Conservation (phyloP, 2,113 vertebrate genomes). For the Typhlomys cinereus region DNA sequence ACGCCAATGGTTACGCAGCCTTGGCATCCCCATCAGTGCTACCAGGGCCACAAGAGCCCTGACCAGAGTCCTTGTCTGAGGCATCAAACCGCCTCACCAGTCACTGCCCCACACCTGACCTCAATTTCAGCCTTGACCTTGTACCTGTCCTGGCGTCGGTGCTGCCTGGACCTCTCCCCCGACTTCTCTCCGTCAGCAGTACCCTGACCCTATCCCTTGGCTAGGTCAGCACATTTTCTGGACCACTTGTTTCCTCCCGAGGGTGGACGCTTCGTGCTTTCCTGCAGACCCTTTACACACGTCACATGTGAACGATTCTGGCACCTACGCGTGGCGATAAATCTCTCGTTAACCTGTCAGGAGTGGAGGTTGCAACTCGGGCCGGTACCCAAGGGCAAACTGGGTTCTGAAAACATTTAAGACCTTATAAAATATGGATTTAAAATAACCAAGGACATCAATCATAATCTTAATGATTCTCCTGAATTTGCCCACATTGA, state of each 20-base stretch:
- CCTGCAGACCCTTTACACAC: neutral
- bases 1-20: neutral
- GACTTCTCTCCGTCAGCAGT: neutral
- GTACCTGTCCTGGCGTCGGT: accelerated
- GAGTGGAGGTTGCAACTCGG: accelerated
- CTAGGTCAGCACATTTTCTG: neutral
- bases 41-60: too few species aligned
- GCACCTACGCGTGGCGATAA: neutral
- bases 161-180: accelerated
- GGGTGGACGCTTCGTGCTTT: neutral
- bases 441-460: neutral
- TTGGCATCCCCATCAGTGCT: accelerated
- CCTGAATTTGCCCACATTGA: neutral
- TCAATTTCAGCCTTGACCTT: neutral
- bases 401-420: neutral
- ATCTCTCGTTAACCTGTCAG: neutral
- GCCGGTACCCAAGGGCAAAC: neutral
- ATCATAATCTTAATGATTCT: neutral
- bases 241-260: neutral
- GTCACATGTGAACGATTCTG: too few species aligned
- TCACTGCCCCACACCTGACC: accelerated
- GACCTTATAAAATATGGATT: neutral
- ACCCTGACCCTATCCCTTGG: neutral
- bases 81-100: too few species aligned
- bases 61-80: neutral